These are phyloP conservation scores for Aphis gossypii DNA, from an alignment of 1,140 invertebrate genomes.

Conservation along the genomic window DNA sequence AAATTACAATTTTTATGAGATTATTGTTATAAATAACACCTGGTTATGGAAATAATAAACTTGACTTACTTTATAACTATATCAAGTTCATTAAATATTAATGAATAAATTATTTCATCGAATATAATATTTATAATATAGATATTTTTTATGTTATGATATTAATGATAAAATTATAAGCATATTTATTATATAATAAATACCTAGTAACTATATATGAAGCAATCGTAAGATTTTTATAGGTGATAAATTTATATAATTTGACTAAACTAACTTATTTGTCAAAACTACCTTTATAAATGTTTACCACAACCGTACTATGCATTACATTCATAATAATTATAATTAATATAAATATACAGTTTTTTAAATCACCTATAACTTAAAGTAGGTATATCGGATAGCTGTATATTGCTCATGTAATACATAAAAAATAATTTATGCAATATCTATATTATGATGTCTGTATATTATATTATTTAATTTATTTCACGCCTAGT, in stretches of 20 bases:
- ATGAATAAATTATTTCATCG: neutral
- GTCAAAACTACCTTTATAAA: neutral
- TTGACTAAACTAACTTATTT: neutral
- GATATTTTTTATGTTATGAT: neutral
- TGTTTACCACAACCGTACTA: neutral
- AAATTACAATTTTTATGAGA: no score
- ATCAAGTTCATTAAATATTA: neutral
- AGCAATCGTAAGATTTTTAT: neutral
- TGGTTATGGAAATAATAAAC: neutral
- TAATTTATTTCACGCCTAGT: neutral
- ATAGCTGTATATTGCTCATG: neutral
- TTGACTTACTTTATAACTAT: neutral
- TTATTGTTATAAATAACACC: neutral
- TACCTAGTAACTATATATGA: neutral
- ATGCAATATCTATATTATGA: neutral
- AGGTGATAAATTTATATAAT: neutral
- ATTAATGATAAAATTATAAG: neutral
- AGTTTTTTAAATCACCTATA: neutral
- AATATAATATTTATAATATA: neutral
- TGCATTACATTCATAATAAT: neutral
- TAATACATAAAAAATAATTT: neutral
- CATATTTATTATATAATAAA: no score
- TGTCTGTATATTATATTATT: neutral
- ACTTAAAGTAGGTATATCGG: neutral
- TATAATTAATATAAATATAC: neutral